These are phyloP conservation scores for Scaptodrosophila latifasciaeformis DNA, from an alignment of 2,888 invertebrate species.

Conservation along the genomic window DNA sequence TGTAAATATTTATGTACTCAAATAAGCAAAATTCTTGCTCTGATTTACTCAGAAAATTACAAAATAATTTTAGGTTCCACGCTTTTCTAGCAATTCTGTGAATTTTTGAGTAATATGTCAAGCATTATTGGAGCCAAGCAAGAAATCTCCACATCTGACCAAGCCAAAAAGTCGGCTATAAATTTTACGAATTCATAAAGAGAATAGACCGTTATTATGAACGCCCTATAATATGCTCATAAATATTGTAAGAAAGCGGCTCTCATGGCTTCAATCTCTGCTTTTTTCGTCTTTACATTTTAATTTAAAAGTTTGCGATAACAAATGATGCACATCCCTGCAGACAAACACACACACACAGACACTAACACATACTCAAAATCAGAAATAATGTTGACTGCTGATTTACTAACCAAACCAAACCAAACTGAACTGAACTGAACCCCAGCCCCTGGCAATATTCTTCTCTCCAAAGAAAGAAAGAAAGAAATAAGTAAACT, in stretches of 20 bases:
- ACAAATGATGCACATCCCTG: conserved; percentile 63
- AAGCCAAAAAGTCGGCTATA: too few relatives aligned
- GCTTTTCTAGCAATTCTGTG: too few relatives aligned
- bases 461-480: too few relatives aligned
- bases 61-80: too few relatives aligned
- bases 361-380: conserved; percentile 36
- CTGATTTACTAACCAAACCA: conserved; percentile 58
- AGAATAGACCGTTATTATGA: conserved; percentile 42
- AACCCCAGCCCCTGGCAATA: conserved; percentile 3
- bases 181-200: conserved; percentile 51
- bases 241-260: conserved; percentile 35
- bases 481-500: conserved; percentile 50
- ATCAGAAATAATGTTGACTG: conserved; percentile 60
- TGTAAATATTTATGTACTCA: conserved; percentile 44
- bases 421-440: conserved; percentile 1
- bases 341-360: conserved; percentile 16
- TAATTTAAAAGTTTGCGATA: conserved; percentile 70
- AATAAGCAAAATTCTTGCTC: too few relatives aligned
- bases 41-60: too few relatives aligned
- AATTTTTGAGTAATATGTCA: too few relatives aligned
- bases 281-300: conserved; percentile 34
- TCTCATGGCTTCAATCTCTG: too few relatives aligned
- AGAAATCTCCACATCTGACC: too few relatives aligned
- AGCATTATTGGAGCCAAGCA: too few relatives aligned
- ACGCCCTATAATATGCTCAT: conserved; percentile 49